Conservation (phyloP, 1,140 invertebrate species). For the Drosophila aff. region DNA sequence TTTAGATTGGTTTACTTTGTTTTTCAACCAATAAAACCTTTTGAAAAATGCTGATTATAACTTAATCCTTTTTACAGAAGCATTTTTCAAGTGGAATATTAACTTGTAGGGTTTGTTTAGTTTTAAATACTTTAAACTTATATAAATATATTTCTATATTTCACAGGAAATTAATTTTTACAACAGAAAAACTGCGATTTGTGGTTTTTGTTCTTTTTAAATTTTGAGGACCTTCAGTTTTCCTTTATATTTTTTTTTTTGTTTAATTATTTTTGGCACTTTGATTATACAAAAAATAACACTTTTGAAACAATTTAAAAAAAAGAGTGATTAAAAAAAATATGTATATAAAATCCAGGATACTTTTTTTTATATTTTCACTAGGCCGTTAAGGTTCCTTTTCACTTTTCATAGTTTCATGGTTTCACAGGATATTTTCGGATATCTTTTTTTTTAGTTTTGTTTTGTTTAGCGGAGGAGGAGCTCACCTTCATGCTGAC, state of each 20-base stretch:
- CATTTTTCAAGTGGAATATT: background rate
- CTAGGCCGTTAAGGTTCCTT: background rate
- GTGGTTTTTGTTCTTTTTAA: background rate
- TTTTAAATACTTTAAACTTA: background rate
- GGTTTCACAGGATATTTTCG: constrained; percentile 6
- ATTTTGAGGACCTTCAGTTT: background rate
- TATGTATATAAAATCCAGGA: background rate
- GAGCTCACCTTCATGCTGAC: constrained; percentile 75
- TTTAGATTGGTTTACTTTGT: background rate
- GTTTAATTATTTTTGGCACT: background rate
- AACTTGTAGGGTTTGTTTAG: too few species aligned
- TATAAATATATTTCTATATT: background rate
- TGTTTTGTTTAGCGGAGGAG: background rate
- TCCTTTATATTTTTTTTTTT: too few species aligned
- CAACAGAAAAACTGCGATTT: background rate
- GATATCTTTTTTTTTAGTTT: background rate
- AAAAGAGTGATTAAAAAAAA: background rate
- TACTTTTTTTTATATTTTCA: background rate
- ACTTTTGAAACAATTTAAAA: background rate
- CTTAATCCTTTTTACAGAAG: background rate
- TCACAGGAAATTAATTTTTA: background rate
- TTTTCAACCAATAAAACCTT: background rate
- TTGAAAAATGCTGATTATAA: background rate
- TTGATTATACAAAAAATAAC: background rate
- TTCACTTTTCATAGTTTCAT: background rate